Evolutionary conservation across 2,797 vertebrate species (phyloP).

Genomic region (Gila robusta): DNA sequence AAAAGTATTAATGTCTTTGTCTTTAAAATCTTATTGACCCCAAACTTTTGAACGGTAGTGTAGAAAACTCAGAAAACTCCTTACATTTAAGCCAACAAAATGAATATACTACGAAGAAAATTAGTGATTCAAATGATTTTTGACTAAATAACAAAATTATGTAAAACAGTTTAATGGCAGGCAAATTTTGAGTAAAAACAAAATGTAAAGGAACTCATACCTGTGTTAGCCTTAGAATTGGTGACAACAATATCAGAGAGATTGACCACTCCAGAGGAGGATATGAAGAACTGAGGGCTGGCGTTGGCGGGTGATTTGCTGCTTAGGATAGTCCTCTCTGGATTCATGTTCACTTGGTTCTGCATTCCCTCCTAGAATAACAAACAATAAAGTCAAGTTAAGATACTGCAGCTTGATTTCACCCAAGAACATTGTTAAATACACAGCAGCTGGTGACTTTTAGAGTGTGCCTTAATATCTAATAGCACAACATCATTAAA

Average conservation of each 20-base stretch:
- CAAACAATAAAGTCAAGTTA: background rate
- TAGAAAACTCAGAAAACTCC: background rate
- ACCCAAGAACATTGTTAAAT: background rate
- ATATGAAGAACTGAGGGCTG: slow-evolving; percentile 72
- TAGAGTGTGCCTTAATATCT: background rate
- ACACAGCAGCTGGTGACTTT: background rate
- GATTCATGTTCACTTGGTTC: slow-evolving; percentile 67
- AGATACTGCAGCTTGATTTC: background rate
- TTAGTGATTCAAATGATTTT: background rate
- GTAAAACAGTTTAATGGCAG: background rate
- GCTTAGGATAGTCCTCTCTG: slow-evolving; percentile 51
- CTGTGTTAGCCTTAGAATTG: slow-evolving; percentile 68
- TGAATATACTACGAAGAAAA: background rate
- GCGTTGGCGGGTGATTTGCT: slow-evolving; percentile 58
- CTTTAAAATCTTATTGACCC: background rate
- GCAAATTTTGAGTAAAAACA: no score
- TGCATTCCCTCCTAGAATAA: slow-evolving; percentile 80
- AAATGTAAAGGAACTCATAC: slow-evolving; percentile 53
- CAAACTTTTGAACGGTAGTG: background rate
- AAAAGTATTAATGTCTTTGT: background rate
- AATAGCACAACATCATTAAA: no score
- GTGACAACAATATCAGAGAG: slow-evolving; percentile 70
- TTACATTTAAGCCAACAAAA: background rate
- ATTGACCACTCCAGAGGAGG: slow-evolving; percentile 73
- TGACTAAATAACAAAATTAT: background rate